Evolutionary conservation across 2,888 invertebrate species (phyloP).

Genomic region (Adelognathus sp.): DNA sequence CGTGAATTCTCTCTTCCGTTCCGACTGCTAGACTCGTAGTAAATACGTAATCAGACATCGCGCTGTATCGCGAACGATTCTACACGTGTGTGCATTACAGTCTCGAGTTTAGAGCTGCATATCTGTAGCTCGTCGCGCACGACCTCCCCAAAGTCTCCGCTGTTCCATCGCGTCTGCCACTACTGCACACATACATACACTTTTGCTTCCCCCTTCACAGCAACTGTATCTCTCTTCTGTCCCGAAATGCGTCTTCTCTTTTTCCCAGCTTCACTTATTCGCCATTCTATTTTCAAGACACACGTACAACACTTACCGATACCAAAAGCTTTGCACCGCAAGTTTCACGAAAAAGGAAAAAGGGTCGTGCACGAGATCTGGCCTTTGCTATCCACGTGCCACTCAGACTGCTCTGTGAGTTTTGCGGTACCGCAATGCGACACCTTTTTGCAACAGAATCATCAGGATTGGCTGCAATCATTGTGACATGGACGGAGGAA

Average conservation of each 20-base stretch:
- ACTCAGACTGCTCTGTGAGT: neutral
- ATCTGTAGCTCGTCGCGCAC: constrained; percentile 47
- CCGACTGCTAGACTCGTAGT: constrained; percentile 74
- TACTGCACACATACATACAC: constrained; percentile 55
- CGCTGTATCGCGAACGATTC: constrained; percentile 69
- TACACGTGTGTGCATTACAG: constrained; percentile 7
- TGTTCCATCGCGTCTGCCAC: constrained; percentile 50
- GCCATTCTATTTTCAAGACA: constrained; percentile 45
- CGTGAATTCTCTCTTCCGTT: constrained; percentile 79
- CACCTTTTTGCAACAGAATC: neutral
- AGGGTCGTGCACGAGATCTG: constrained; percentile 37
- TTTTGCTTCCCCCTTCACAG: constrained; percentile 46
- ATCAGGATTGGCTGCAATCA: neutral
- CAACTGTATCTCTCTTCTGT: constrained; percentile 39
- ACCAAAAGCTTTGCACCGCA: constrained; percentile 70
- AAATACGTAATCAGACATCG: constrained; percentile 80
- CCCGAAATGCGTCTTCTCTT: constrained; percentile 24
- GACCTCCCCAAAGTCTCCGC: constrained; percentile 49
- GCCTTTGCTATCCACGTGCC: neutral
- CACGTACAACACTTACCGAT: constrained; percentile 65
- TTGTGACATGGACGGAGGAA: too few relatives aligned
- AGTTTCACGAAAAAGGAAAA: constrained; percentile 50
- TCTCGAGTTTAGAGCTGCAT: constrained; percentile 10
- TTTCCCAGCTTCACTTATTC: constrained; percentile 43
- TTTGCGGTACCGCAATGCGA: constrained; percentile 47